A percentile compares a stretch with the other conserved stretches of the same genome.
phyloP scores from a whole-genome alignment of 2,888 invertebrate species.

The Pegoplata infirma region DNA sequence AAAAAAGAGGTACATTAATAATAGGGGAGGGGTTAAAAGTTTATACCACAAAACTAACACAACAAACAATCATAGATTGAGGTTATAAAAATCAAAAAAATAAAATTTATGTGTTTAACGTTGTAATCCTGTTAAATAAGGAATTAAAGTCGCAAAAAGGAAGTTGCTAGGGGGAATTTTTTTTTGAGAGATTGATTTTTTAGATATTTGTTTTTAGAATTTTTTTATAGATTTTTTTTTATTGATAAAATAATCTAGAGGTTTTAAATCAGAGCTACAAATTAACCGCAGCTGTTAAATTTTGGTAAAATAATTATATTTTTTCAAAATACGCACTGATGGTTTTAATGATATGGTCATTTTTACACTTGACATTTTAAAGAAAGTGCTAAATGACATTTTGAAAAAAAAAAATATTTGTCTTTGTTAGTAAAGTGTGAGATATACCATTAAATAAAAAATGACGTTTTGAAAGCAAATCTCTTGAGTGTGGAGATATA shows the following conservation, averaged over 20 bases:
- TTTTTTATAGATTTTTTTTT: not conserved
- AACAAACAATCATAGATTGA: constrained; percentile 11
- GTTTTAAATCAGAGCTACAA: not conserved
- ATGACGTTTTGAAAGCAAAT: no score
- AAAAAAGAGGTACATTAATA: constrained; percentile 12
- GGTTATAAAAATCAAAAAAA: constrained; percentile 24
- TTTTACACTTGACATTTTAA: not conserved
- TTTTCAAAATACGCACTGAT: not conserved
- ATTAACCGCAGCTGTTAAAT: constrained; percentile 27
- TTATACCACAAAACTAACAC: no score
- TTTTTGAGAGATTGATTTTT: not conserved
- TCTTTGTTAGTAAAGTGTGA: not conserved
- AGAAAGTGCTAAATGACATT: not conserved
- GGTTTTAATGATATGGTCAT: not conserved
- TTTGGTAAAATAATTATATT: not conserved
- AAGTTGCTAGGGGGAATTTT: not conserved
- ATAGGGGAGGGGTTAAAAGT: not conserved
- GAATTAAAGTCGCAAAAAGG: not conserved
- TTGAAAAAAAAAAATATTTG: no score
- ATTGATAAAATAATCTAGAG: not conserved
- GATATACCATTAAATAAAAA: no score
- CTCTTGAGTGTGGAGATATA: no score
- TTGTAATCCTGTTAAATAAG: constrained; percentile 27
- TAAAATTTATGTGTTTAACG: constrained; percentile 32
- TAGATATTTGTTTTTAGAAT: not conserved